Base-by-base conservation (phyloP, 2,113 vertebrate species). In the Machaerirhynchus nigripectus region DNA sequence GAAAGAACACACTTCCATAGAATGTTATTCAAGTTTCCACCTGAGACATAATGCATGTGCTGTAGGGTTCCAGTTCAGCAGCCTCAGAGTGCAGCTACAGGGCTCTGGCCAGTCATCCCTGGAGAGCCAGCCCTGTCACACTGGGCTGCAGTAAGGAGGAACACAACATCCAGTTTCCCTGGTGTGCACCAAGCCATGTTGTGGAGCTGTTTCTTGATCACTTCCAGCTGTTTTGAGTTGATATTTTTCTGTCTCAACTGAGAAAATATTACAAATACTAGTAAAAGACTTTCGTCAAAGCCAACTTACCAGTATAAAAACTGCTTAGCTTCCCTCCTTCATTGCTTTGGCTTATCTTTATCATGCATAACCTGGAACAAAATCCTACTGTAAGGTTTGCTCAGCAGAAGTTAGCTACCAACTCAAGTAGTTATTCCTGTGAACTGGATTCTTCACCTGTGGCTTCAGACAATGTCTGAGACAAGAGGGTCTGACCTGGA, bases 331-430 rank as follows among this genome's bases (percentile, higher is more conserved):
- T 71, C 47, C 9, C 30, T 27, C 8, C 4, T 40, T 55, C 50
- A 10, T 50, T 71, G 47, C 22, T 81, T 90, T 63, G 50, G 6
- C 11, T 87, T 77, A 10, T 46, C 28, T 69, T 77, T 73, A 22
- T 70, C 46, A 11, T 11, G 5, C 11, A 2, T 44, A 47, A 57
- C 28, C 20, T 27, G n/a, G 47, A 75, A 55, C 13, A 42, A 87
- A 84, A 75, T 44, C 21, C 6, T 50, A 0, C 30, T 61, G 50
- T 31, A 39, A 33, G 40, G 22, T 69, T 63, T 84, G 18, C 33
- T 77, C 15, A 33, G 21, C 28, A 67, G 67, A 90, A 61, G 15
- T 61, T 63, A 31, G 8, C 0, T 2, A 0, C 0, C 30, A 63
- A 10, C 40, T 59, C 67, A 47, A 23, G 28, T 8, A 17, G 40